A percentile compares a stretch with the other conserved stretches of the same genome.
Conservation (phyloP, 2,113 vertebrate species). For the Nanorana parkeri region DNA sequence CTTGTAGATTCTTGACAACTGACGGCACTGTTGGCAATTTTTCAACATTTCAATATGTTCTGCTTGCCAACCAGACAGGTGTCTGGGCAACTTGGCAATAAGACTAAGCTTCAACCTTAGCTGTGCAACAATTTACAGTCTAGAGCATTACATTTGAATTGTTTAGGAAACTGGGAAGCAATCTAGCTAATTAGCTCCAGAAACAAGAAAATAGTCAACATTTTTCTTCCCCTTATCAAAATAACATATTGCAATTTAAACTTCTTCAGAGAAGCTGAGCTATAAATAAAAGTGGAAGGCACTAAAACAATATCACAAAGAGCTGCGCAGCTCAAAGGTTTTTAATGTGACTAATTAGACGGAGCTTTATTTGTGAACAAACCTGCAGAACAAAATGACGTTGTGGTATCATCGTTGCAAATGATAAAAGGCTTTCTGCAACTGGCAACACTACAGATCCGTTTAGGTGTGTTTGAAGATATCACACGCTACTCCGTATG, state of each 20-base stretch:
- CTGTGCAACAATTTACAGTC: conserved; percentile 1
- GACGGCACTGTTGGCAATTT: no score
- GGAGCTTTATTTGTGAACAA: conserved; percentile 46
- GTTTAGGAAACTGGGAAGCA: conserved; percentile 15
- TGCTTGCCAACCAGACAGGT: no score
- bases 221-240: conserved; percentile 33
- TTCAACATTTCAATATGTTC: no score
- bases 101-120: background rate
- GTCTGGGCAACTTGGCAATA: background rate
- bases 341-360: conserved; percentile 50
- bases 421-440: conserved; percentile 33
- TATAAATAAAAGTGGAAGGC: conserved; percentile 46
- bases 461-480: conserved; percentile 48
- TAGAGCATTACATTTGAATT: background rate
- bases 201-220: conserved; percentile 32
- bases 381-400: conserved; percentile 1
- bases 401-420: background rate
- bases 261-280: conserved; percentile 25
- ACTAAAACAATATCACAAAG: conserved; percentile 43
- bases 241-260: conserved; percentile 52
- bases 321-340: conserved; percentile 33
- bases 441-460: conserved; percentile 31
- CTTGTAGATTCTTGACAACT: no score
- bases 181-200: conserved; percentile 35
- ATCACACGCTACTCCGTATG: conserved; percentile 25